phyloP scores from a whole-genome alignment of 2,113 vertebrate species.

The Catharus minimus region DNA sequence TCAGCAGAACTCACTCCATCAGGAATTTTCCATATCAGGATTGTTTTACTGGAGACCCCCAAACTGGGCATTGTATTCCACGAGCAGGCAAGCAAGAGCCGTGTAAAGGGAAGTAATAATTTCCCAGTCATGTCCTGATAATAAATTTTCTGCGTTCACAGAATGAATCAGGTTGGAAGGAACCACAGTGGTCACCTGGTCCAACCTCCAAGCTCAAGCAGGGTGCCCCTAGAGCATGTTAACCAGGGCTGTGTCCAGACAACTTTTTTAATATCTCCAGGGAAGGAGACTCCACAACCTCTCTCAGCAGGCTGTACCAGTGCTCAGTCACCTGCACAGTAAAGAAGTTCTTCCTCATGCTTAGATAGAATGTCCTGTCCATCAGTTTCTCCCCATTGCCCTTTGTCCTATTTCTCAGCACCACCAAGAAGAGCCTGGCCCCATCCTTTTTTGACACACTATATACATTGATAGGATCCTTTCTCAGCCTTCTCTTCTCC shows the following conservation, averaged over 20 bases:
- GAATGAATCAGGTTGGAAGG: background rate
- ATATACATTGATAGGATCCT: background rate
- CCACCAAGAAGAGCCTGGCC: background rate
- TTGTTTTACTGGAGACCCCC: background rate
- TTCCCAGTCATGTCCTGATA: background rate
- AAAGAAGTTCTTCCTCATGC: background rate
- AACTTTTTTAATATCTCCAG: background rate
- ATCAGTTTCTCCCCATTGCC: background rate
- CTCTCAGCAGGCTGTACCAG: background rate
- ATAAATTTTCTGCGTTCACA: background rate
- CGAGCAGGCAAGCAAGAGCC: background rate
- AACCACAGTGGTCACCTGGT: background rate
- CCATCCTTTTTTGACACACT: background rate
- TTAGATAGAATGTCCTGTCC: background rate
- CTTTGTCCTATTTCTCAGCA: background rate
- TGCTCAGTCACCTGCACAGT: background rate
- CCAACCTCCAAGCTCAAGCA: background rate
- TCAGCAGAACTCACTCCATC: background rate
- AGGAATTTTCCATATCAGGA: background rate
- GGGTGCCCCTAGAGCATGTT: rapidly evolving
- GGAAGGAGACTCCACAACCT: background rate
- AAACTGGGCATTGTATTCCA: background rate
- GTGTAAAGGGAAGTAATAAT: background rate
- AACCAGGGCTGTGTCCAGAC: background rate
- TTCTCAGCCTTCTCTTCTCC: background rate